These are phyloP conservation scores for Priocnemis perturbator DNA, from an alignment of 2,888 invertebrate genomes.

Conservation along the genomic window DNA sequence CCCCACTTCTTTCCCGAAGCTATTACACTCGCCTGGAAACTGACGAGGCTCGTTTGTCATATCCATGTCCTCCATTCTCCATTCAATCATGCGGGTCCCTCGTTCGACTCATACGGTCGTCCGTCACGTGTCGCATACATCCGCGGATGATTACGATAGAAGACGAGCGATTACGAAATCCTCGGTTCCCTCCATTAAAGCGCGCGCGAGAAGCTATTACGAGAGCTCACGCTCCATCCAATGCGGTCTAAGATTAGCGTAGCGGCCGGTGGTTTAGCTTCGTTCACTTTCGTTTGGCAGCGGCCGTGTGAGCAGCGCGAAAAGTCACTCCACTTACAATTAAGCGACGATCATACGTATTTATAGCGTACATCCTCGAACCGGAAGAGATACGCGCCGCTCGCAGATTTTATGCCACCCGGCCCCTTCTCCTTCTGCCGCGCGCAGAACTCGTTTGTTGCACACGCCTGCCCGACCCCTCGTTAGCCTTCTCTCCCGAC, in stretches of 20 bases:
- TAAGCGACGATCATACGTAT: constrained; percentile 37
- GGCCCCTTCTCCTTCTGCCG: not conserved
- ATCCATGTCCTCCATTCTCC: too few species aligned
- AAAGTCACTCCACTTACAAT: constrained; percentile 46
- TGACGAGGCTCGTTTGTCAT: too few species aligned
- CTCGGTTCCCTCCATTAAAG: constrained; percentile 42
- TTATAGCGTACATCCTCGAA: constrained; percentile 28
- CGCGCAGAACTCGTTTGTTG: too few species aligned
- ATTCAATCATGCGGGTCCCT: too few species aligned
- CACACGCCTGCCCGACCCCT: too few species aligned
- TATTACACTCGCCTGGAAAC: too few species aligned
- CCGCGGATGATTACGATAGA: constrained; percentile 20
- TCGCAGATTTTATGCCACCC: too few species aligned
- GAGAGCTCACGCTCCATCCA: constrained; percentile 54
- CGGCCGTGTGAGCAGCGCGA: constrained; percentile 39
- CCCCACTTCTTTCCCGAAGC: too few species aligned
- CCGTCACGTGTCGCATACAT: constrained; percentile 2
- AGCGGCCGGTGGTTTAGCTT: constrained; percentile 43
- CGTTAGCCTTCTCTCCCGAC: not conserved
- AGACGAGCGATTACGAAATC: constrained; percentile 47
- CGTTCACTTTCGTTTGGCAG: constrained; percentile 58
- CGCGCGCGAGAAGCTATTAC: constrained; percentile 54
- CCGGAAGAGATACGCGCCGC: not conserved
- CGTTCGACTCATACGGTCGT: not conserved
- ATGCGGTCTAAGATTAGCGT: constrained; percentile 63